Conservation (phyloP, 2,113 vertebrate genomes). For the Rhinolophus sinicus region DNA sequence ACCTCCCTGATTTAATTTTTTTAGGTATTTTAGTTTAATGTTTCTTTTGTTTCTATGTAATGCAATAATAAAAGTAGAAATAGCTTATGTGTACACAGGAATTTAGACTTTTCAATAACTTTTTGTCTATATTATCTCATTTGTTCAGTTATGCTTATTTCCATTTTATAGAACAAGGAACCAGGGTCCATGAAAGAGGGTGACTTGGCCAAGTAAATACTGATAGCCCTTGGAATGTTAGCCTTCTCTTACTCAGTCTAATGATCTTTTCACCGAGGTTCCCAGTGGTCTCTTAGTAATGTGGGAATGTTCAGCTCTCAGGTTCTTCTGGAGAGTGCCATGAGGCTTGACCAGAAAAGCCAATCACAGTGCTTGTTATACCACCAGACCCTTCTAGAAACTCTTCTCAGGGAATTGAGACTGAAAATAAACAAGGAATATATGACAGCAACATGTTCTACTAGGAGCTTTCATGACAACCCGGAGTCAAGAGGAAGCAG, state of each 20-base stretch:
- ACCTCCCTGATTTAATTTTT: background rate
- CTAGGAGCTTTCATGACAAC: background rate
- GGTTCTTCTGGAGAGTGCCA: background rate
- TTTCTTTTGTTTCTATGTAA: background rate
- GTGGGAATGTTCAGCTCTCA: background rate
- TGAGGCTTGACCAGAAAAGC: background rate
- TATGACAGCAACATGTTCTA: background rate
- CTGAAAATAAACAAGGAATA: background rate
- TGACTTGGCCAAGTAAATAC: background rate
- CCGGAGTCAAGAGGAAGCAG: background rate
- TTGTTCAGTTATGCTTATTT: background rate
- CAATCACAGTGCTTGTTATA: background rate
- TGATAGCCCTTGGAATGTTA: background rate
- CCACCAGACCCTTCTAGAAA: background rate
- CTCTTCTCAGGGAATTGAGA: background rate
- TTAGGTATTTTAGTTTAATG: background rate
- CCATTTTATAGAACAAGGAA: background rate
- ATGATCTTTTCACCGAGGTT: background rate
- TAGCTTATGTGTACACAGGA: background rate
- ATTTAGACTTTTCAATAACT: background rate
- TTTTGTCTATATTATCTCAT: background rate
- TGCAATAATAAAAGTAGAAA: background rate
- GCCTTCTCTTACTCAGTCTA: background rate
- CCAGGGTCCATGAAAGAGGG: background rate
- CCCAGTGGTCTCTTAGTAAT: background rate